Evolutionary conservation across 2,888 invertebrate species (phyloP).

Genomic region (Apotomis betuletana): DNA sequence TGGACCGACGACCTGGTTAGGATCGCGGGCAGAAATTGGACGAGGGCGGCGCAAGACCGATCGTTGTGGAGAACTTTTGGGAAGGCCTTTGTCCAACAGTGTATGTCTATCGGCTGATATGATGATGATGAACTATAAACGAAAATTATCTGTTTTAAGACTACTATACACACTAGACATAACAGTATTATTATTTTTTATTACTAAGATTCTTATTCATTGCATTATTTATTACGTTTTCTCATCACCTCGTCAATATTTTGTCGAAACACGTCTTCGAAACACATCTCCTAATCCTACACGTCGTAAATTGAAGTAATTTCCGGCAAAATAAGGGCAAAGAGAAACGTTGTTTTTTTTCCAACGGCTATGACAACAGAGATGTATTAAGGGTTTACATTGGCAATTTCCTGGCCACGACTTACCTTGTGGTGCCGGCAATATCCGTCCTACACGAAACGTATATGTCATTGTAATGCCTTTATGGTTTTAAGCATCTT

Average conservation of each 20-base stretch:
- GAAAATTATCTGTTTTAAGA: no score
- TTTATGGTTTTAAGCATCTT: constrained; percentile 10
- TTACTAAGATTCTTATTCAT: no score
- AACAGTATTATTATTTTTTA: no score
- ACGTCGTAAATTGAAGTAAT: constrained; percentile 53
- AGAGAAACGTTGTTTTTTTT: constrained; percentile 50
- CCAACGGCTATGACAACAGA: constrained; percentile 38
- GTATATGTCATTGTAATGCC: constrained; percentile 31
- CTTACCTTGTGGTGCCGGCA: constrained; percentile 45
- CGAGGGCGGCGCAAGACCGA: no score
- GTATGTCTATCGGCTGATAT: no score
- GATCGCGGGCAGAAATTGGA: no score
- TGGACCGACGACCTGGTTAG: no score
- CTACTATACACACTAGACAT: no score
- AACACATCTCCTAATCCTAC: constrained; percentile 34
- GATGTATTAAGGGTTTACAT: constrained; percentile 42
- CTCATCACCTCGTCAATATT: background rate
- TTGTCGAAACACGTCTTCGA: background rate
- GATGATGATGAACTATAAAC: no score
- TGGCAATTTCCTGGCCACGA: constrained; percentile 50
- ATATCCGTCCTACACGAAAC: constrained; percentile 45
- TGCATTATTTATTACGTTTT: background rate
- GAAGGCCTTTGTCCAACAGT: no score
- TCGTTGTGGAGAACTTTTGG: no score
- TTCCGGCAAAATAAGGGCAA: constrained; percentile 47